Evolutionary conservation across 1,140 invertebrate species (phyloP).

Genomic region (Ceratoteleas bidentatus): DNA sequence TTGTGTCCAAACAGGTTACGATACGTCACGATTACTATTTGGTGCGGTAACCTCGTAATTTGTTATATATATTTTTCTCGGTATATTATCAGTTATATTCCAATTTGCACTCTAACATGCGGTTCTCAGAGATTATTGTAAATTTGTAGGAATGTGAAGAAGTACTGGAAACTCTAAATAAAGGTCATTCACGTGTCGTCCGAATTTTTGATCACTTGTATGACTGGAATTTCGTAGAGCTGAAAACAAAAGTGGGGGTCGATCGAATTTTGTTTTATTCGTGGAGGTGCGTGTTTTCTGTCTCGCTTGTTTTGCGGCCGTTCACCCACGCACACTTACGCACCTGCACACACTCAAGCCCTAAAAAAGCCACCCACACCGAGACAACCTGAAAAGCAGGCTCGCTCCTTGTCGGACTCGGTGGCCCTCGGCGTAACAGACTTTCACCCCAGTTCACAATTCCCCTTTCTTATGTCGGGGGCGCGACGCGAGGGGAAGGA

Average conservation of each 20-base stretch:
- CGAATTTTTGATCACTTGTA: too few species aligned
- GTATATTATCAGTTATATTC: too few species aligned
- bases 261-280: conserved; percentile 13
- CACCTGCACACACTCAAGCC: conserved; percentile 68
- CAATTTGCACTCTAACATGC: too few species aligned
- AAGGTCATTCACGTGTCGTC: too few species aligned
- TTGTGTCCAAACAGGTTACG: too few species aligned
- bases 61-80: too few species aligned
- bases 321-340: conserved; percentile 29
- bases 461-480: conserved; percentile 62
- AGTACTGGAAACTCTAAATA: too few species aligned
- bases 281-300: neutral
- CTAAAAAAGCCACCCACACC: conserved; percentile 52
- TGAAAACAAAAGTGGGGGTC: neutral
- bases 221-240: neutral
- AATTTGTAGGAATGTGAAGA: too few species aligned
- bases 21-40: too few species aligned
- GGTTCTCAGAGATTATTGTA: too few species aligned
- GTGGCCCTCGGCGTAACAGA: conserved; percentile 68
- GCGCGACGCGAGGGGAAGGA: conserved; percentile 31
- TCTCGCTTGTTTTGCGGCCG: conserved; percentile 7
- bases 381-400: conserved; percentile 45
- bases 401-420: conserved; percentile 48
- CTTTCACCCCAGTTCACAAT: conserved; percentile 78
- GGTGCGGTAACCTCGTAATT: too few species aligned